Evolutionary conservation across 37 sponge, comb jelly and placozoan genomes (phyloP).

Genomic region (Beroe ovata): DNA sequence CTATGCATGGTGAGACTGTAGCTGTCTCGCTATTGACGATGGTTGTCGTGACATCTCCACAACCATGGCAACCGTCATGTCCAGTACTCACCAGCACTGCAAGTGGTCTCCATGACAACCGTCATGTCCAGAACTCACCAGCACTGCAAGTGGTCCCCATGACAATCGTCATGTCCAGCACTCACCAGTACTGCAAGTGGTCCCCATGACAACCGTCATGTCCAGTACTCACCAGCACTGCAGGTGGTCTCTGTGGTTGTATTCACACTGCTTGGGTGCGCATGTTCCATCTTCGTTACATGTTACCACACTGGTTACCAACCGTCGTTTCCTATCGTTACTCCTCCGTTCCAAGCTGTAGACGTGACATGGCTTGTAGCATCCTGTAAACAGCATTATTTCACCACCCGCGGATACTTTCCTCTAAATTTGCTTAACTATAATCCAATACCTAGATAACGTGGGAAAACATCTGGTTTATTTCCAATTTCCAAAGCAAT

Average conservation of each 20-base stretch:
- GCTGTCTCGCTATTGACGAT: no score
- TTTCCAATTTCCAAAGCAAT: no score
- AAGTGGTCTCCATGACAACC: neutral
- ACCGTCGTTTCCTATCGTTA: neutral
- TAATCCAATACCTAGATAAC: no score
- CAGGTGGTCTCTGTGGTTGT: neutral
- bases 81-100: neutral
- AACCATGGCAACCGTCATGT: no score
- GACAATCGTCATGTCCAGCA: no score
- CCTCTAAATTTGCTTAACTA: no score
- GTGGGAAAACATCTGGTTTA: no score
- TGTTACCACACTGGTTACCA: neutral
- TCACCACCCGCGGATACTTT: no score
- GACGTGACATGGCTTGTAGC: slow-evolving; percentile 41
- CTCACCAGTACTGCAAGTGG: neutral
- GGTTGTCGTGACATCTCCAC: no score
- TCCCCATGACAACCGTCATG: neutral
- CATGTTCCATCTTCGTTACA: slow-evolving; percentile 48
- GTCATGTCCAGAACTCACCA: no score
- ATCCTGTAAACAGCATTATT: neutral
- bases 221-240: slow-evolving; percentile 55
- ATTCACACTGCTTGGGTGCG: slow-evolving; percentile 47
- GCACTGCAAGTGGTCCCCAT: neutral
- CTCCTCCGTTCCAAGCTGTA: neutral
- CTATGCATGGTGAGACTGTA: no score